Evolutionary conservation across 2,888 invertebrate species (phyloP).

Genomic region (Sesia bembeciformis): DNA sequence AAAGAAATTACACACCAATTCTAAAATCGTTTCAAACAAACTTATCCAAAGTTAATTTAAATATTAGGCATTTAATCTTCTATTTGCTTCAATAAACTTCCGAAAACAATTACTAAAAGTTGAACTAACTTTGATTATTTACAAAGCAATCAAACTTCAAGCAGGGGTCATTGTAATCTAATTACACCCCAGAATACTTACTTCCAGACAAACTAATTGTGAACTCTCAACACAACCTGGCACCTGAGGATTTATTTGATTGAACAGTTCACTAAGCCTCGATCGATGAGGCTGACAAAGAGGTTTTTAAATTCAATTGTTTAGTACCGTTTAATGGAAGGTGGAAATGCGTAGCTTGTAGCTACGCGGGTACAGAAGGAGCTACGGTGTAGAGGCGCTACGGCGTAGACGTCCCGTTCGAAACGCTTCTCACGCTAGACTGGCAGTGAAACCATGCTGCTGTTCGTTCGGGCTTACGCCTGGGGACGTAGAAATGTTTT

Average conservation of each 20-base stretch:
- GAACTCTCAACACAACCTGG: neutral
- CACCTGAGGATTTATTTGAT: neutral
- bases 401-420: constrained; percentile 44
- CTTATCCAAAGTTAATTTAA: no score
- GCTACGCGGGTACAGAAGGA: constrained; percentile 14
- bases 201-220: neutral
- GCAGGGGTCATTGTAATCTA: neutral
- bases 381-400: constrained; percentile 13
- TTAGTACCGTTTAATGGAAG: neutral
- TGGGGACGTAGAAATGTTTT: no score
- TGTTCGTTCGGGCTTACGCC: no score
- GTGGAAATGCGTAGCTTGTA: constrained; percentile 15
- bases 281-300: constrained; percentile 11
- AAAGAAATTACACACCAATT: no score
- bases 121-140: no score
- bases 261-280: constrained; percentile 3
- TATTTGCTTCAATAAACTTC: no score
- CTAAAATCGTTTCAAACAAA: no score
- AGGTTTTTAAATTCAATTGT: constrained; percentile 21
- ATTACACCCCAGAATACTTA: neutral
- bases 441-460: constrained; percentile 13
- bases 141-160: no score
- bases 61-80: no score
- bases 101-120: no score
- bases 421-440: constrained; percentile 31